Percentiles rank a stretch among this genome's conserved stretches.
Evolutionary conservation across 2,113 vertebrate genomes (phyloP).

Genomic region (Hypocryptadius cinnamomeus): DNA sequence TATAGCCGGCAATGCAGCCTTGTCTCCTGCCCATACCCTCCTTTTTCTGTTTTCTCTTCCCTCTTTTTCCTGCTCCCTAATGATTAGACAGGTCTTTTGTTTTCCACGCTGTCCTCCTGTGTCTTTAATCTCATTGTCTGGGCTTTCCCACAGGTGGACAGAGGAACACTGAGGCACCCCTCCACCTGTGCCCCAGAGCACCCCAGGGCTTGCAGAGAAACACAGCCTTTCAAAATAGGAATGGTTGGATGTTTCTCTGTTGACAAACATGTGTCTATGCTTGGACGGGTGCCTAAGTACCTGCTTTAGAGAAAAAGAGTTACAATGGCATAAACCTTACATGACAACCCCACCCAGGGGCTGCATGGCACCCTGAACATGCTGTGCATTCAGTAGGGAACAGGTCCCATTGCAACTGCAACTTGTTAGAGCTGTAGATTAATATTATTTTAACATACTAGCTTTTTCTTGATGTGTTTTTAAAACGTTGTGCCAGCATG

Average conservation of each 20-base stretch:
- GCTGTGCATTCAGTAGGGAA: background rate
- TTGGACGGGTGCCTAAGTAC: background rate
- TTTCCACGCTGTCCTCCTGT: background rate
- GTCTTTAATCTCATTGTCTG: fast-evolving
- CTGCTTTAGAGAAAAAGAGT: background rate
- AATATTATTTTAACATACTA: background rate
- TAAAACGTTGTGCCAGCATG: fast-evolving
- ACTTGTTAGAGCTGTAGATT: background rate
- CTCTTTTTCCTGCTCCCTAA: background rate
- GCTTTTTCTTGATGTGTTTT: background rate
- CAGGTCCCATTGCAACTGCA: background rate
- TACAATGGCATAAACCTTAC: background rate
- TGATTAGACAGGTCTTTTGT: background rate
- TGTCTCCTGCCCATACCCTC: background rate
- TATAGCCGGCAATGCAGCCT: fast-evolving
- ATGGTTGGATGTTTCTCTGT: background rate
- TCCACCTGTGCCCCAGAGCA: background rate
- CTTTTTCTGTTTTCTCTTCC: background rate
- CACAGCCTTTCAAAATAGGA: background rate
- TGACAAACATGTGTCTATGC: fast-evolving
- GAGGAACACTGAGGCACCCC: background rate
- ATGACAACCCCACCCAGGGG: no score
- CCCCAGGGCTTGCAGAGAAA: background rate
- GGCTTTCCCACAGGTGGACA: fast-evolving
- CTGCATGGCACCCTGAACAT: background rate